Conservation (phyloP, 2,113 vertebrate genomes). For the Cricetomys ansorgei region DNA sequence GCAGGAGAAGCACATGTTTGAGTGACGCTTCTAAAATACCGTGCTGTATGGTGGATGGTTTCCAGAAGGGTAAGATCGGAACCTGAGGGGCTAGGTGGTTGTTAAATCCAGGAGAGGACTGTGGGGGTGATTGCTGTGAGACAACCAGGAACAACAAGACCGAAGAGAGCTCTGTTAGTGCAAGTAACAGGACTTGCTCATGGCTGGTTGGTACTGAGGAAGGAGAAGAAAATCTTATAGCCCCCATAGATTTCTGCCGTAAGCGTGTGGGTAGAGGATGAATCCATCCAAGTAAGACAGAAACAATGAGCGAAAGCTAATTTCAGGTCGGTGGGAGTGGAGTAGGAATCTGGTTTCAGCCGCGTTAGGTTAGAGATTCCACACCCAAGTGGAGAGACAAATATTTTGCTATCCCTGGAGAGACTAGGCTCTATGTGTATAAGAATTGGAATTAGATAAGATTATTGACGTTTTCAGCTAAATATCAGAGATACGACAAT, state of each 20-base stretch:
- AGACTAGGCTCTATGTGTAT: not conserved
- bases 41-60: not conserved
- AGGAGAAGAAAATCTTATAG: not conserved
- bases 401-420: not conserved
- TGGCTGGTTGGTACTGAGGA: not conserved
- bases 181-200: not conserved
- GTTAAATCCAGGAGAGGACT: not conserved
- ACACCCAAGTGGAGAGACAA: not conserved
- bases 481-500: not conserved
- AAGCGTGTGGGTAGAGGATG: not conserved
- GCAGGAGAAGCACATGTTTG: not conserved
- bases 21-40: not conserved
- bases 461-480: not conserved
- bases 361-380: not conserved
- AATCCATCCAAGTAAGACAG: no score
- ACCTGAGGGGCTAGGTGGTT: not conserved
- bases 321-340: not conserved
- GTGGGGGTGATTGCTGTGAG: not conserved
- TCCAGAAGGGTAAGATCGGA: not conserved
- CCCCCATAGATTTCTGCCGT: not conserved
- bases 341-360: not conserved
- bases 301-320: not conserved
- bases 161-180: not conserved
- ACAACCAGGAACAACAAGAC: not conserved
- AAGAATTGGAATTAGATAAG: not conserved